phyloP scores from a whole-genome alignment of 2,113 vertebrate genomes.

The Upupa epops region DNA sequence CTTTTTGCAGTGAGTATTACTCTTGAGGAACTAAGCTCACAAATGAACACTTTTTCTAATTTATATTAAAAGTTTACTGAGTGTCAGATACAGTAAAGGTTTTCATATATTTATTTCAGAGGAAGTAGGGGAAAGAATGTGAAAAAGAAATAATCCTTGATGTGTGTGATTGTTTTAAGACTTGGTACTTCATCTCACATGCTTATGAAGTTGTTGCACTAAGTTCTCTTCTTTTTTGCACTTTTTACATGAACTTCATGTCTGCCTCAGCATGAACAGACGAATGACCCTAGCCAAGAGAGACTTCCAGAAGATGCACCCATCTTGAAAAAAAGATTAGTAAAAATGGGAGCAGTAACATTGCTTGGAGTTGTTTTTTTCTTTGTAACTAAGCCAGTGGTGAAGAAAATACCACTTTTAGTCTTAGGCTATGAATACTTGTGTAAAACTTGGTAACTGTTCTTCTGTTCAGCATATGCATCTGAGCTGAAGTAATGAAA shows the following conservation, averaged over 20 bases:
- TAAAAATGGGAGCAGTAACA: conserved; percentile 68
- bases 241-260: conserved; percentile 12
- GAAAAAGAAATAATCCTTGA: background rate
- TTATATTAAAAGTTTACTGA: background rate
- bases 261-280: conserved; percentile 75
- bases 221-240: background rate
- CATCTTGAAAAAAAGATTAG: conserved; percentile 54
- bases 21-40: background rate
- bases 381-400: conserved; percentile 66
- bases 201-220: background rate
- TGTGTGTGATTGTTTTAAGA: background rate
- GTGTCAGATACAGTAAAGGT: background rate
- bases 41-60: background rate
- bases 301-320: conserved; percentile 60
- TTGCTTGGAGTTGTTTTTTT: conserved; percentile 77
- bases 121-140: background rate
- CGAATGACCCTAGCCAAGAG: conserved; percentile 68
- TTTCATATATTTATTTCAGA: background rate
- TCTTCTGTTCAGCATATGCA: background rate
- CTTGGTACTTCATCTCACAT: background rate
- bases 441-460: background rate
- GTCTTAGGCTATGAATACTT: background rate
- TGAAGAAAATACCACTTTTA: conserved; percentile 39
- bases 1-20: background rate
- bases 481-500: background rate